phyloP scores from a whole-genome alignment of 2,888 invertebrate species.

The Andrena dorsata region DNA sequence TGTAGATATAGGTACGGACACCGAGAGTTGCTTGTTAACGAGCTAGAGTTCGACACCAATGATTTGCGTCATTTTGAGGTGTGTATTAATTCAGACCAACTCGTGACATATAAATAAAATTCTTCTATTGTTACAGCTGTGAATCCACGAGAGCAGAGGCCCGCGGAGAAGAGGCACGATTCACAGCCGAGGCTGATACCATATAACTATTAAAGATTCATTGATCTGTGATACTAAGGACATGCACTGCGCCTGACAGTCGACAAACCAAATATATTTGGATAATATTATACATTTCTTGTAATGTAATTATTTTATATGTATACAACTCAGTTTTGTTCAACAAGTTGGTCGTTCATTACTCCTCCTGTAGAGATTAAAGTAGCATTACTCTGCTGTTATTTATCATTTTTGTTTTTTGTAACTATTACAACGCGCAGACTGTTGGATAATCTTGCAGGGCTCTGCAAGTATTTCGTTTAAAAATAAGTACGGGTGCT shows the following conservation, averaged over 20 bases:
- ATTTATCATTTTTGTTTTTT: conserved; percentile 32
- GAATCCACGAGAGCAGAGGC: conserved; percentile 38
- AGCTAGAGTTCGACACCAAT: conserved; percentile 84
- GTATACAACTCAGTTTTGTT: conserved; percentile 43
- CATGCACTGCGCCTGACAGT: conserved; percentile 57
- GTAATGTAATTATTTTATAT: conserved; percentile 54
- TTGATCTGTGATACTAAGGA: conserved; percentile 78
- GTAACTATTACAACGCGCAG: conserved; percentile 20
- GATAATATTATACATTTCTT: conserved; percentile 58
- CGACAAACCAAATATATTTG: conserved; percentile 63
- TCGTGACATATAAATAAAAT: conserved; percentile 37
- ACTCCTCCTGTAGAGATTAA: conserved; percentile 37
- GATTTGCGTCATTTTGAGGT: conserved; percentile 85
- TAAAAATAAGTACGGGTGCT: conserved; percentile 39
- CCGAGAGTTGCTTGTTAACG: conserved; percentile 85
- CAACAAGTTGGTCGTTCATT: conserved; percentile 34
- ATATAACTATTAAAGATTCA: conserved; percentile 59
- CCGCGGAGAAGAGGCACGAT: conserved; percentile 33
- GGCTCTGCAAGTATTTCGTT: conserved; percentile 21
- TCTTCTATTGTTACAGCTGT: conserved; percentile 67
- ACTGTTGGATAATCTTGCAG: conserved; percentile 37
- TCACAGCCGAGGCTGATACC: conserved; percentile 40
- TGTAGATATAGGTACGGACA: conserved; percentile 83
- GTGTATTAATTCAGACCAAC: conserved; percentile 12
- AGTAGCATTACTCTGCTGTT: conserved; percentile 24